Evolutionary conservation across 1,140 invertebrate genomes (phyloP).

Genomic region (Hermatobates lingyangjiaoensis): DNA sequence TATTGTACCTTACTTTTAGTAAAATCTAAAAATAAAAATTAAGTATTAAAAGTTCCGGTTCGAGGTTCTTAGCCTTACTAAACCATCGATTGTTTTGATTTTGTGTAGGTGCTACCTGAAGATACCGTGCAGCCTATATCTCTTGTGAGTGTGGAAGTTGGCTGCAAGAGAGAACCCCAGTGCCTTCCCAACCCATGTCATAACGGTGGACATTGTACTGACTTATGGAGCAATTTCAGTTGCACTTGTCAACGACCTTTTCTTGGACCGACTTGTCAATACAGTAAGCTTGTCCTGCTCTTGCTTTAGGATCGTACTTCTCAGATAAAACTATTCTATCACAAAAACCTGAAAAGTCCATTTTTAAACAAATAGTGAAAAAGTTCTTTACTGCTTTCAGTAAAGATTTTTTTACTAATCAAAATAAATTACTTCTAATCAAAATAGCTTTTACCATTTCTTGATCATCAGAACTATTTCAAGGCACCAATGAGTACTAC

Average conservation of each 20-base stretch:
- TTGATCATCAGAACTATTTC: no score
- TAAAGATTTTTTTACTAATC: no score
- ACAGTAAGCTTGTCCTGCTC: constrained; percentile 42
- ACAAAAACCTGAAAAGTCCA: neutral
- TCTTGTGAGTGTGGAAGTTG: constrained; percentile 36
- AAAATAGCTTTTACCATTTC: no score
- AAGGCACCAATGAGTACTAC: no score
- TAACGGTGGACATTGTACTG: constrained; percentile 66
- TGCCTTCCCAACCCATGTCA: constrained; percentile 72
- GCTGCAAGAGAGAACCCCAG: constrained; percentile 58
- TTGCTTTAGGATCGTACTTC: neutral
- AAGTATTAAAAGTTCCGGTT: no score
- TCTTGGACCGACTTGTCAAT: constrained; percentile 67
- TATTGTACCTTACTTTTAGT: no score
- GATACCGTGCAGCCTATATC: constrained; percentile 21
- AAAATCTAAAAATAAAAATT: no score
- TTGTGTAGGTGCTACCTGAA: constrained; percentile 22
- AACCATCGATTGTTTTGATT: no score
- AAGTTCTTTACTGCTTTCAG: no score
- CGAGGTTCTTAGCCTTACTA: no score
- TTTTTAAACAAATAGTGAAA: no score
- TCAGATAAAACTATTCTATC: neutral
- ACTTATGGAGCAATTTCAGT: constrained; percentile 70
- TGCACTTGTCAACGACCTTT: constrained; percentile 74
- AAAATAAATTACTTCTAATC: no score